Conservation (phyloP, 1,140 invertebrate species). For the Ceratitis capitata region DNA sequence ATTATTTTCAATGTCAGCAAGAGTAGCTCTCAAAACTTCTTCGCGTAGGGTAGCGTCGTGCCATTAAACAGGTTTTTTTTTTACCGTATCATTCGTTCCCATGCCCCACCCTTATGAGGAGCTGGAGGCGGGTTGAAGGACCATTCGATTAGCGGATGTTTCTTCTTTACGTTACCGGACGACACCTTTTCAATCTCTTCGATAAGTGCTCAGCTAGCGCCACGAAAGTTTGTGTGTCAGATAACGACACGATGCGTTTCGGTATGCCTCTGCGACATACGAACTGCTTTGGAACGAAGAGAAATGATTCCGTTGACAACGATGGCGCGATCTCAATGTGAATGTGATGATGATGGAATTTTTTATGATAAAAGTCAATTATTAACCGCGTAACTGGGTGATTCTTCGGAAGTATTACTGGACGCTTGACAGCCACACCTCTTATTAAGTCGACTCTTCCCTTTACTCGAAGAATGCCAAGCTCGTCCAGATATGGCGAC, state of each 20-base stretch:
- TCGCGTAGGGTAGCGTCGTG: not conserved
- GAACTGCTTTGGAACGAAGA: no score
- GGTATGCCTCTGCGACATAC: no score
- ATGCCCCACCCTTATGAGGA: constrained; percentile 25
- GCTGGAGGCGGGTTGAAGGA: not conserved
- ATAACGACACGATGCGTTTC: no score
- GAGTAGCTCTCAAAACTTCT: not conserved
- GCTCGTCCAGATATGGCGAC: not conserved
- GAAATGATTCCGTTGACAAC: not conserved
- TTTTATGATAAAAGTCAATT: not conserved
- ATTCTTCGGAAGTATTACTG: not conserved
- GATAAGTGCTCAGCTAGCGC: not conserved
- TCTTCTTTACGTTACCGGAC: not conserved
- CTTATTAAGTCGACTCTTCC: not conserved
- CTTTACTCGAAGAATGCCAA: not conserved
- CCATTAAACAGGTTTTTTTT: not conserved
- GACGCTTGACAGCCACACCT: not conserved
- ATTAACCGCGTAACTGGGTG: not conserved
- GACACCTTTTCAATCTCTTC: not conserved
- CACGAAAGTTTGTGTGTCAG: no score
- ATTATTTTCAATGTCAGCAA: not conserved
- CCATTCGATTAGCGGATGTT: not conserved
- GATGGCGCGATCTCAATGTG: not conserved
- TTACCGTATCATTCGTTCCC: constrained; percentile 17
- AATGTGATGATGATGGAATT: not conserved